Percentiles rank a stretch among this genome's conserved stretches.
phyloP scores from a whole-genome alignment of 2,888 invertebrate genomes.

The Bruchidius siliquastri region DNA sequence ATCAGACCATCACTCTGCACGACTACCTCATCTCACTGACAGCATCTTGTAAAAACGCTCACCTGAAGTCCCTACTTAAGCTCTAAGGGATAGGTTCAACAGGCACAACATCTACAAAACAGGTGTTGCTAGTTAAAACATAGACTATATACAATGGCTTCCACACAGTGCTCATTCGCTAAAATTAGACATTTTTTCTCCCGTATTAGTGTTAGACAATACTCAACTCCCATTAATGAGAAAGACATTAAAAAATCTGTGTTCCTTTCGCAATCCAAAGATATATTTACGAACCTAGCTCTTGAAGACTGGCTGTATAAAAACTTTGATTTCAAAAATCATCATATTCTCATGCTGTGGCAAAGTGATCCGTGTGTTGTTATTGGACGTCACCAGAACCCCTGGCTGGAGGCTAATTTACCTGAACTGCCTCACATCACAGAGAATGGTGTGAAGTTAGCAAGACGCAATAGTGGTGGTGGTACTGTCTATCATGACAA shows the following conservation, averaged over 20 bases:
- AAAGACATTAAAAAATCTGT: slow-evolving; percentile 72
- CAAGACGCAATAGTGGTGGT: slow-evolving; percentile 90
- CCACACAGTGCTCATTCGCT: slow-evolving; percentile 32
- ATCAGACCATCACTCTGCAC: slow-evolving; percentile 84
- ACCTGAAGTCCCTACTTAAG: slow-evolving; percentile 20
- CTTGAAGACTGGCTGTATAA: slow-evolving; percentile 94
- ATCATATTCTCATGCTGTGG: slow-evolving; percentile 87
- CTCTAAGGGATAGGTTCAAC: slow-evolving; percentile 20
- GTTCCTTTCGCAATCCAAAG: slow-evolving; percentile 85
- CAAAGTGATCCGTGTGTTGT: slow-evolving; percentile 92
- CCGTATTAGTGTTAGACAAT: slow-evolving; percentile 22
- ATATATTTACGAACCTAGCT: slow-evolving; percentile 90
- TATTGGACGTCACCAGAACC: slow-evolving; percentile 94
- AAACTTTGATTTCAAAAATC: slow-evolving; percentile 76
- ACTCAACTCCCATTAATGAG: slow-evolving; percentile 19
- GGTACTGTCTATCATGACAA: slow-evolving; percentile 95
- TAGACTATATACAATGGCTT: slow-evolving; percentile 33
- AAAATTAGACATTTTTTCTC: slow-evolving; percentile 27
- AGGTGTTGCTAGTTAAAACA: slow-evolving; percentile 13
- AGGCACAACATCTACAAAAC: slow-evolving; percentile 31
- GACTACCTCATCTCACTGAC: slow-evolving; percentile 80
- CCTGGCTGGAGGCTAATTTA: slow-evolving; percentile 88
- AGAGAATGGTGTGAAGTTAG: slow-evolving; percentile 68
- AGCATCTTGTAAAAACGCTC: slow-evolving; percentile 65
- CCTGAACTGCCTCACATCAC: slow-evolving; percentile 51